Conservation (phyloP, 2,797 vertebrate species). For the Onychomys torridus region DNA sequence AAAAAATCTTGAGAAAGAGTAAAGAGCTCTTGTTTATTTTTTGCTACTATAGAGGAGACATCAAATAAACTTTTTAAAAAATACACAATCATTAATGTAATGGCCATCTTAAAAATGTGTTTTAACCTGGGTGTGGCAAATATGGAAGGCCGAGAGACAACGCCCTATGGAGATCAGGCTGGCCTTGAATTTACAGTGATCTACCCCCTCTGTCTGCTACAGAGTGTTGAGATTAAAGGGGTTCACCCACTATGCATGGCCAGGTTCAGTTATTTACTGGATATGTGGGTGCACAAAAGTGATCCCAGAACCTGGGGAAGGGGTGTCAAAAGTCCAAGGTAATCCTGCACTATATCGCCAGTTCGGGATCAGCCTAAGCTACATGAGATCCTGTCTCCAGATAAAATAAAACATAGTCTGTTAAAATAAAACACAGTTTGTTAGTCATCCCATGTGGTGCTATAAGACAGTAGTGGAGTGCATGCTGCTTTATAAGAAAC, state of each 20-base stretch:
- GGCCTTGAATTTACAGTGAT: neutral
- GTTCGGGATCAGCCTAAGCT: neutral
- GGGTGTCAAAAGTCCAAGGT: neutral
- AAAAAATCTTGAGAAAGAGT: neutral
- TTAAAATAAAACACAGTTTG: neutral
- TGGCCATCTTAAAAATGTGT: neutral
- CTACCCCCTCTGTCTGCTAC: neutral
- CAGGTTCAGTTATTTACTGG: neutral
- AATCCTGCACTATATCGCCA: neutral
- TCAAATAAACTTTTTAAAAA: conserved; percentile 5
- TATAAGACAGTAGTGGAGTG: neutral
- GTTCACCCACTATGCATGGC: neutral
- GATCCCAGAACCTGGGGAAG: neutral
- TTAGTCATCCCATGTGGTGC: neutral
- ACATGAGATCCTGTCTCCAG: neutral
- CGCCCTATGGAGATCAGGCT: neutral
- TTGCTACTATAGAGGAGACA: neutral
- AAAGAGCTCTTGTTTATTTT: neutral
- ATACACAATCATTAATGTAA: neutral
- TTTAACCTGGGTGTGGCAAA: neutral
- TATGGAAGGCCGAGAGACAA: neutral
- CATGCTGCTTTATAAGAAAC: neutral
- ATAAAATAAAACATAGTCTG: neutral
- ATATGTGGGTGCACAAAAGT: too few relatives aligned
- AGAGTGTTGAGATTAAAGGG: neutral